phyloP scores from a whole-genome alignment of 1,140 invertebrate genomes.

The Panulirus ornatus region DNA sequence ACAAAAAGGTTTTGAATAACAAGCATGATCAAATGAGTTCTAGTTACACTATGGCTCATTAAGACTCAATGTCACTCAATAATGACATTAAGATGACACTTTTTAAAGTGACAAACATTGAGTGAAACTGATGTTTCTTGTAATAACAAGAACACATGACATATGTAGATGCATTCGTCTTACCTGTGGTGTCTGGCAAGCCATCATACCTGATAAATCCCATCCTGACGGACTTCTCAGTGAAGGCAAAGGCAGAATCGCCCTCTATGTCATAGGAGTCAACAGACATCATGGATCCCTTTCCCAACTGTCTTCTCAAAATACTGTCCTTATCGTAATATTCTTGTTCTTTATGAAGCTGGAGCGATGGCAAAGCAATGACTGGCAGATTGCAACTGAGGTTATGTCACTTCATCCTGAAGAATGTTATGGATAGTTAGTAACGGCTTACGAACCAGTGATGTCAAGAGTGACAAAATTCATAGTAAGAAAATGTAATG shows the following conservation, averaged over 20 bases:
- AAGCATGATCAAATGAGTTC: background rate
- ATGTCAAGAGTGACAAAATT: too few species aligned
- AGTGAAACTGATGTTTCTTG: background rate
- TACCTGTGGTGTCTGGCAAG: background rate
- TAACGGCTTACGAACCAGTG: too few species aligned
- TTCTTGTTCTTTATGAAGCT: too few species aligned
- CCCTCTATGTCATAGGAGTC: background rate
- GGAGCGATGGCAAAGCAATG: too few species aligned
- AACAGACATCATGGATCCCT: background rate
- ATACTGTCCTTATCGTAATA: too few species aligned
- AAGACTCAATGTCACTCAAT: background rate
- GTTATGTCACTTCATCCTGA: too few species aligned
- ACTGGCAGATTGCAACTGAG: too few species aligned
- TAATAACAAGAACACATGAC: background rate
- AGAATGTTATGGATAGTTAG: too few species aligned
- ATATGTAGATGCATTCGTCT: too few species aligned
- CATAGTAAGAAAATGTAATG: too few species aligned
- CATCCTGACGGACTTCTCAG: slow-evolving; percentile 26
- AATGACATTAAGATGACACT: background rate
- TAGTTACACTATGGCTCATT: background rate
- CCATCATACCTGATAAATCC: slow-evolving; percentile 43
- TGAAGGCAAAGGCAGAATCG: slow-evolving; percentile 1
- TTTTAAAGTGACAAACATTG: background rate
- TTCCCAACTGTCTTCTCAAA: too few species aligned
- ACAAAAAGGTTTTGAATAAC: too few species aligned